These are phyloP conservation scores for Didymodactylos carnosus DNA, from an alignment of 2,888 invertebrate genomes.

Conservation along the genomic window DNA sequence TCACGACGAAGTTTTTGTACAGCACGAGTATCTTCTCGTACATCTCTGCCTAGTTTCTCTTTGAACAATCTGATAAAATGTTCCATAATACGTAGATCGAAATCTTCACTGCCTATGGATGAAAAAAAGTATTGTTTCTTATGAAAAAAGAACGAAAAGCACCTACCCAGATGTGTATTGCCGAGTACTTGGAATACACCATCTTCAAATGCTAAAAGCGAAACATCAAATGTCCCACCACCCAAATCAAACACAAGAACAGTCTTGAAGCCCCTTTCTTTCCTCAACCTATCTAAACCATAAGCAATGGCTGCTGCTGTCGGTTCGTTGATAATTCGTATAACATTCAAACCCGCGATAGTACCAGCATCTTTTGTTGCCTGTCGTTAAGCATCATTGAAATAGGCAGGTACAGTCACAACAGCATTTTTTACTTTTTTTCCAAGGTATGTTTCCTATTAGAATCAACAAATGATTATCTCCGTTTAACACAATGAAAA, in stretches of 20 bases:
- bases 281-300: slow-evolving; percentile 63
- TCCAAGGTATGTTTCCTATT: slow-evolving; percentile 6
- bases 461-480: background rate
- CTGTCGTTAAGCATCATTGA: slow-evolving; percentile 97
- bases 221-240: slow-evolving; percentile 97
- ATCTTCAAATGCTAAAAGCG: slow-evolving; percentile 86
- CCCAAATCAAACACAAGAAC: slow-evolving; percentile 94
- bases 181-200: slow-evolving; percentile 76
- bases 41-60: slow-evolving; percentile 33
- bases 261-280: slow-evolving; percentile 81
- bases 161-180: slow-evolving; percentile 11
- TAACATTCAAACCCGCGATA: slow-evolving; percentile 70
- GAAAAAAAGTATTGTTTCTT: background rate
- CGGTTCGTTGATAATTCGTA: slow-evolving; percentile 84
- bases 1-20: slow-evolving; percentile 34
- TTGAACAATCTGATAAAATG: slow-evolving; percentile 13
- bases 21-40: slow-evolving; percentile 30
- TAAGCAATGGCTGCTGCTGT: slow-evolving; percentile 88
- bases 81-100: slow-evolving; percentile 14
- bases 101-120: slow-evolving; percentile 42
- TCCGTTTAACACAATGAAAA: background rate
- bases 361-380: slow-evolving; percentile 94
- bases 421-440: slow-evolving; percentile 53
- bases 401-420: slow-evolving; percentile 88
- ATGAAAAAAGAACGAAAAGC: background rate